These are phyloP conservation scores for Leptarthrus brevirostris DNA, from an alignment of 2,888 invertebrate species.

Conservation along the genomic window DNA sequence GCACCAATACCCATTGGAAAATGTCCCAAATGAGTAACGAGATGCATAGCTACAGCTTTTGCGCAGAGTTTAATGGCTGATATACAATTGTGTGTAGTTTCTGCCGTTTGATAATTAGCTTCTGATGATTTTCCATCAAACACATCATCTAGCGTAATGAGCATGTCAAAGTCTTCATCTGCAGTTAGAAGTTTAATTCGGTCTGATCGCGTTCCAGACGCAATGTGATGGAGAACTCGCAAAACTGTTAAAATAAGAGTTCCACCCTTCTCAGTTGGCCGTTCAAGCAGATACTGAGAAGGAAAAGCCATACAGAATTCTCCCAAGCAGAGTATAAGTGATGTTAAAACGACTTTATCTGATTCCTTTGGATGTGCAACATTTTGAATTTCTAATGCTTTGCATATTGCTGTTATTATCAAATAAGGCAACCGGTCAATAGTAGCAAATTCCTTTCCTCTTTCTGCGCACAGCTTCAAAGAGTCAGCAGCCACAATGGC, in stretches of 20 bases:
- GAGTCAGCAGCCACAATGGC: constrained; percentile 65
- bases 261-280: constrained; percentile 62
- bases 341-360: constrained; percentile 67
- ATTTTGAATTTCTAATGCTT: constrained; percentile 65
- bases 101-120: constrained; percentile 65
- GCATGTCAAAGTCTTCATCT: constrained; percentile 67
- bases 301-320: constrained; percentile 94
- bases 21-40: constrained; percentile 92
- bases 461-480: constrained; percentile 64
- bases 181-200: constrained; percentile 63
- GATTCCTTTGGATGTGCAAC: constrained; percentile 64
- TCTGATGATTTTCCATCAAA: constrained; percentile 61
- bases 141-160: constrained; percentile 64
- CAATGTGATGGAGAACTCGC: constrained; percentile 70
- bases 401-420: constrained; percentile 64
- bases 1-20: constrained; percentile 94
- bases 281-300: constrained; percentile 71
- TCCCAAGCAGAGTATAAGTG: constrained; percentile 87
- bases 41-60: constrained; percentile 77
- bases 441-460: constrained; percentile 62
- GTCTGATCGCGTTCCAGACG: constrained; percentile 63
- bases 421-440: constrained; percentile 64
- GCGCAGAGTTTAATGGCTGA: constrained; percentile 72
- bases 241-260: constrained; percentile 77
- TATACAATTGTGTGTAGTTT: constrained; percentile 68